Evolutionary conservation across 2,797 vertebrate genomes (phyloP).

Genomic region (Tenualosa thibaudeaui): DNA sequence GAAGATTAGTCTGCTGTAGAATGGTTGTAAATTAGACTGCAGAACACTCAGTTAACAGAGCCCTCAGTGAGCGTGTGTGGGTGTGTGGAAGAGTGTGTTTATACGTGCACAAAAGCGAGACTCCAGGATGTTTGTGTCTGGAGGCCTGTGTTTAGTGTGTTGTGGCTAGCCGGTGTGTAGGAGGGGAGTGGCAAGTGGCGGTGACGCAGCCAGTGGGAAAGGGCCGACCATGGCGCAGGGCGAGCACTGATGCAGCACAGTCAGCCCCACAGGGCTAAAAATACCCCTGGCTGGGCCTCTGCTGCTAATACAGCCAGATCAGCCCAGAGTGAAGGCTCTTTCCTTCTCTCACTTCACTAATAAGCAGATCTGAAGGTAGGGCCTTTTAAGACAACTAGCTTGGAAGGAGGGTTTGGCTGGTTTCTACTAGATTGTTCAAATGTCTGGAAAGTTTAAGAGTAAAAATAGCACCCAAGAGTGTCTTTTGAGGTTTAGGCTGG

Average conservation of each 20-base stretch:
- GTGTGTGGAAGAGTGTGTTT: background rate
- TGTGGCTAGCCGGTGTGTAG: background rate
- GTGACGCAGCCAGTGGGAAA: conserved; percentile 23
- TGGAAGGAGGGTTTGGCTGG: background rate
- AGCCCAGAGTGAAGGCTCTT: background rate
- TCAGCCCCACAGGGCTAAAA: conserved; percentile 61
- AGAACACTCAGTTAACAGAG: background rate
- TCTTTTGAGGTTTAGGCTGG: background rate
- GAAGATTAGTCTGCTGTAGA: conserved; percentile 7
- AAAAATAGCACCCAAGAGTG: background rate
- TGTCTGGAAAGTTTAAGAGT: background rate
- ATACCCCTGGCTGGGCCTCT: conserved; percentile 39
- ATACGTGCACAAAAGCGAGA: background rate
- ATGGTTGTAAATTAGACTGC: background rate
- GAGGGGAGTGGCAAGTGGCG: background rate
- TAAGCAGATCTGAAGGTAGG: background rate
- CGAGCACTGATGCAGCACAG: conserved; percentile 36
- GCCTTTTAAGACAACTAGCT: background rate
- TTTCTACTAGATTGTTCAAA: background rate
- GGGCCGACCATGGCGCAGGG: background rate
- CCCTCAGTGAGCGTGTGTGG: background rate
- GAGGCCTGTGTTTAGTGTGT: background rate
- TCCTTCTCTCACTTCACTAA: background rate
- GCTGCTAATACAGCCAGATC: background rate
- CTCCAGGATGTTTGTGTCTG: conserved; percentile 19